Conservation (phyloP, 2,113 vertebrate species). For the Phylloscopus trochilus region DNA sequence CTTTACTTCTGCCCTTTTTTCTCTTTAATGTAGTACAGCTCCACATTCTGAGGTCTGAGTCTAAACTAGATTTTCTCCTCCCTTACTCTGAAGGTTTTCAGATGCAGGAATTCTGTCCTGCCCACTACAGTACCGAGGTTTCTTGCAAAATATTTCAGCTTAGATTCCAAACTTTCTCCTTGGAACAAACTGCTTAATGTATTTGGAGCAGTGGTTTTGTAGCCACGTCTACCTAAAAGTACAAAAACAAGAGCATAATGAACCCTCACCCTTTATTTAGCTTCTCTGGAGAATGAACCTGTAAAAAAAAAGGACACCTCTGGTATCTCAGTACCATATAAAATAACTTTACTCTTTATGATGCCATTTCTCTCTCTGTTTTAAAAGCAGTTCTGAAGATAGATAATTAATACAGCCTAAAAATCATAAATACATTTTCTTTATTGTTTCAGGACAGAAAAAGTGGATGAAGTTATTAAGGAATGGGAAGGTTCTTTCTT, state of each 20-base stretch:
- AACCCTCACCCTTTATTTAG: neutral
- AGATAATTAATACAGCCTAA: neutral
- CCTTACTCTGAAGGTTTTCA: neutral
- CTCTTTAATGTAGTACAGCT: neutral
- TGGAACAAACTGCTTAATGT: conserved; percentile 4
- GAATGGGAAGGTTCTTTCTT: conserved; percentile 99
- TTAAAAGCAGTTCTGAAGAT: neutral
- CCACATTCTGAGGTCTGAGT: neutral
- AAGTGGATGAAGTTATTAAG: conserved; percentile 93
- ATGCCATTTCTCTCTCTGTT: neutral
- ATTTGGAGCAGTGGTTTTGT: neutral
- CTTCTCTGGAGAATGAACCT: neutral
- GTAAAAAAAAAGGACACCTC: neutral
- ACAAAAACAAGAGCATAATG: neutral
- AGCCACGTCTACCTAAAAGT: neutral
- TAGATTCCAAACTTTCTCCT: conserved; percentile 22
- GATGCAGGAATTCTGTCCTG: neutral
- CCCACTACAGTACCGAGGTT: neutral
- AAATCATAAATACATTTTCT: neutral
- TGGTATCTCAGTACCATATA: neutral
- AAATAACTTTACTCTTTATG: neutral
- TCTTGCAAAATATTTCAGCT: neutral
- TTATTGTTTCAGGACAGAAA: conserved; percentile 87
- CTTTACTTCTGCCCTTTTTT: neutral
- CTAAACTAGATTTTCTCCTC: neutral